Base-by-base conservation (phyloP, 2,888 invertebrate genomes). In the Pyrgus malvae region DNA sequence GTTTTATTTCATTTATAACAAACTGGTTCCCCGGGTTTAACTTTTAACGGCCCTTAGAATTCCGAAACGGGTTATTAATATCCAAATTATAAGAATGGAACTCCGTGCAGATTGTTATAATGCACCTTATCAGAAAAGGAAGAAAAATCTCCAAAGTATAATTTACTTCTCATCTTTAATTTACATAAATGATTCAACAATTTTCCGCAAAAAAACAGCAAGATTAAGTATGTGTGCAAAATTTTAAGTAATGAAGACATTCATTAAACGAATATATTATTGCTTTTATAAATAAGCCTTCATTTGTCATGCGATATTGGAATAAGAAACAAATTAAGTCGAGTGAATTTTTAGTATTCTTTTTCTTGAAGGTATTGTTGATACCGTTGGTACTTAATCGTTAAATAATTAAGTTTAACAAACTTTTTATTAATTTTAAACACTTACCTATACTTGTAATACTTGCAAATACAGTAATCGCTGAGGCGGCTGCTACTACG, bases 11-110 rank as follows among this genome's bases (percentile, higher is more conserved):
- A 46, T 60, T 48, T 58, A 48, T 54, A 54, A 42, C 33, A 56
- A 61, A 63, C 61, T 31, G 61, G 63, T 59, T 58, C 11, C 25
- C 11, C 2, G 31, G 54, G 25, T 40, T 46, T 48, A 55, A 48
- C 55, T 33, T 40, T 46, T 48, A 55, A 48, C 55, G 55, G 42
- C 35, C 48, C 41, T 55, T 42, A 55, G 48, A 48, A 48, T 42
- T 41, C 33, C 40, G 40, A 46, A 46, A 54, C 46, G 31, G 46
- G 33, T 46, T 54, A 54, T 54, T 54, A 46, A 54, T 54, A 25
- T 46, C 21, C 33, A 33, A 46, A 54, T 54, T 41, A 54, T 46
- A 41, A 40, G 33, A 12, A 54, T 54, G 17, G 41, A 33, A 46
- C 40, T 12, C 14, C 33, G 46, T 46, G 44, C 23, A 14, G 38